Evolutionary conservation across 1,140 invertebrate genomes (phyloP).

Genomic region (Drosophila paulistorum): DNA sequence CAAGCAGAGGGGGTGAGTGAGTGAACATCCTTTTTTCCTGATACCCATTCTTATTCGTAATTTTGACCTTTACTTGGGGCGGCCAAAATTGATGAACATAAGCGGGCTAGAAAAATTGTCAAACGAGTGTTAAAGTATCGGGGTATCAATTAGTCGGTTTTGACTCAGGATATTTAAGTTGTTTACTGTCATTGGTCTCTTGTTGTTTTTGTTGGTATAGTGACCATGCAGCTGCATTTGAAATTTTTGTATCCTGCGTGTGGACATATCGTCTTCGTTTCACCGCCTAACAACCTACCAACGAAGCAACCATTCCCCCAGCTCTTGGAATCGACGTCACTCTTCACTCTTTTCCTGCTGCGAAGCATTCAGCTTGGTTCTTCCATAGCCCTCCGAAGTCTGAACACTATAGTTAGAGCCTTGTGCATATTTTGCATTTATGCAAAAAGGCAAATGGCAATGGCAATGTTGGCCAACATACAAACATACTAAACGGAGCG

Average conservation of each 20-base stretch:
- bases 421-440: slow-evolving; percentile 72
- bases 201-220: background rate
- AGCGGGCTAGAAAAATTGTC: too few relatives aligned
- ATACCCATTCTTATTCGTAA: too few relatives aligned
- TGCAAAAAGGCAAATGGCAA: slow-evolving; percentile 49
- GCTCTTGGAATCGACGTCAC: background rate
- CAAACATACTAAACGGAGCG: slow-evolving; percentile 60
- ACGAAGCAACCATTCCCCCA: slow-evolving; percentile 18
- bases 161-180: background rate
- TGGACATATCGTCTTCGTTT: slow-evolving; percentile 49
- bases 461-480: slow-evolving; percentile 23
- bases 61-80: too few relatives aligned
- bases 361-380: slow-evolving; percentile 32
- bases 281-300: background rate
- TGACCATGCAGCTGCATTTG: slow-evolving; percentile 48
- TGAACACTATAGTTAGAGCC: slow-evolving; percentile 68
- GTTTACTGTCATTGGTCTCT: background rate
- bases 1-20: too few relatives aligned
- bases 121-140: too few relatives aligned
- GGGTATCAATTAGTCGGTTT: background rate
- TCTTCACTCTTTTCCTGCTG: background rate
- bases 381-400: slow-evolving; percentile 44
- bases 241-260: slow-evolving; percentile 53
- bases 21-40: too few relatives aligned
- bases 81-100: too few relatives aligned